Evolutionary conservation across 37 sponge, comb jelly and placozoan genomes (phyloP).

Genomic region (Ephydatia muelleri): DNA sequence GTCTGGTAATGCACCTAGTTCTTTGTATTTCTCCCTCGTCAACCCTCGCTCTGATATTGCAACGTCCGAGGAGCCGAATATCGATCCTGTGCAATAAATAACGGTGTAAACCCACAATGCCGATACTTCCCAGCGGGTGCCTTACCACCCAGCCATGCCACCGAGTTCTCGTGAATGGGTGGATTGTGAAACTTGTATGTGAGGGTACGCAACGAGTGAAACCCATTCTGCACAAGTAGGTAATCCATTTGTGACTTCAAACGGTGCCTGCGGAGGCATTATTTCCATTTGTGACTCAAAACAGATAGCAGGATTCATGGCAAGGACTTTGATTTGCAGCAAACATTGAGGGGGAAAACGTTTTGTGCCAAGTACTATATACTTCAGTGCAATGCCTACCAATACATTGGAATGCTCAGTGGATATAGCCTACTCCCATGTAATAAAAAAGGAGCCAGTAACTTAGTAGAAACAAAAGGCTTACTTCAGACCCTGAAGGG

Average conservation of each 20-base stretch:
- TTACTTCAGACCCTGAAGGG: slow-evolving; percentile 79
- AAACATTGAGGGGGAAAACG: background rate
- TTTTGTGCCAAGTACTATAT: no score
- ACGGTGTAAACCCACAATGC: background rate
- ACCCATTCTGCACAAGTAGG: slow-evolving; percentile 16
- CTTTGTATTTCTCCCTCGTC: slow-evolving; percentile 58
- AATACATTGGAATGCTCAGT: no score
- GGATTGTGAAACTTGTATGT: slow-evolving; percentile 78
- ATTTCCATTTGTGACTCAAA: no score
- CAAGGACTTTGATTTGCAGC: background rate
- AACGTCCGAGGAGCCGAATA: slow-evolving; percentile 73
- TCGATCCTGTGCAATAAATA: slow-evolving; percentile 46
- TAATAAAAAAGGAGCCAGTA: no score
- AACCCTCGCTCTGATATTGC: slow-evolving; percentile 73
- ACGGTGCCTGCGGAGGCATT: slow-evolving; percentile 56
- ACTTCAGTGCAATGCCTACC: no score
- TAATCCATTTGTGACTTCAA: slow-evolving; percentile 65
- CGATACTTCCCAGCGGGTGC: background rate
- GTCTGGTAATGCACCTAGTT: slow-evolving; percentile 71
- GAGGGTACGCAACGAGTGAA: slow-evolving; percentile 18
- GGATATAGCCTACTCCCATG: no score
- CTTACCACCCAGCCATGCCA: slow-evolving; percentile 82
- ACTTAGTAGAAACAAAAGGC: no score
- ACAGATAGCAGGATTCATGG: background rate
- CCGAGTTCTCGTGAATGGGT: slow-evolving; percentile 60